These are phyloP conservation scores for Coecobrya sp. DNA, from an alignment of 2,888 invertebrate genomes.

Conservation along the genomic window DNA sequence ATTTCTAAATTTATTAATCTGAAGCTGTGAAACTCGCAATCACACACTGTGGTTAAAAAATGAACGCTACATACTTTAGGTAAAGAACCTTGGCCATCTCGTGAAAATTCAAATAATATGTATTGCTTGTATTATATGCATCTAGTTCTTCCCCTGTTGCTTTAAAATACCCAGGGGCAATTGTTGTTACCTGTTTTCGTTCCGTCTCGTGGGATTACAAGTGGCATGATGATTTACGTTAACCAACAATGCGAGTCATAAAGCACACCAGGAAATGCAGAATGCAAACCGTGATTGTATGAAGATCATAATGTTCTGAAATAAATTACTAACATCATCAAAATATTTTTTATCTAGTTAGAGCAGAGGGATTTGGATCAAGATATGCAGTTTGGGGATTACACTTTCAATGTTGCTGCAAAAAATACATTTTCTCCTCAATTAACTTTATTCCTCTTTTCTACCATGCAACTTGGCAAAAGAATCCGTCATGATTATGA, in stretches of 20 bases:
- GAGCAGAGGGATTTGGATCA: background rate
- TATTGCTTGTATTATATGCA: background rate
- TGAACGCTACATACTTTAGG: background rate
- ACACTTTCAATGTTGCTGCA: background rate
- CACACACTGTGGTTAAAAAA: background rate
- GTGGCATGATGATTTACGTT: slow-evolving; percentile 64
- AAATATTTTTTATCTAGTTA: background rate
- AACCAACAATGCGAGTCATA: slow-evolving; percentile 48
- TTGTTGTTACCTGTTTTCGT: slow-evolving; percentile 41
- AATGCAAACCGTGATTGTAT: background rate
- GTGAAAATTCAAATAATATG: background rate
- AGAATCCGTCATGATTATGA: background rate
- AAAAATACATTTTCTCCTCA: slow-evolving; percentile 14
- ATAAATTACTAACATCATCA: slow-evolving; percentile 10
- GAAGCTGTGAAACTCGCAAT: background rate
- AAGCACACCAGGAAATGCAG: slow-evolving; percentile 23
- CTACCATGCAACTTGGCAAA: slow-evolving; percentile 21
- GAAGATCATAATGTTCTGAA: slow-evolving; percentile 38
- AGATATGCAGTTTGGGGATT: no score
- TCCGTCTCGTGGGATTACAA: slow-evolving; percentile 61
- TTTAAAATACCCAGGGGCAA: slow-evolving; percentile 30
- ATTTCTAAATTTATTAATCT: background rate
- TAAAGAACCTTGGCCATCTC: background rate
- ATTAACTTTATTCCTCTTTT: background rate
- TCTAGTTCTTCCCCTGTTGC: slow-evolving; percentile 13